Percentiles rank a stretch among this genome's conserved stretches.
These are phyloP conservation scores for Tenthredo notha DNA, from an alignment of 2,888 invertebrate species.

Conservation along the genomic window DNA sequence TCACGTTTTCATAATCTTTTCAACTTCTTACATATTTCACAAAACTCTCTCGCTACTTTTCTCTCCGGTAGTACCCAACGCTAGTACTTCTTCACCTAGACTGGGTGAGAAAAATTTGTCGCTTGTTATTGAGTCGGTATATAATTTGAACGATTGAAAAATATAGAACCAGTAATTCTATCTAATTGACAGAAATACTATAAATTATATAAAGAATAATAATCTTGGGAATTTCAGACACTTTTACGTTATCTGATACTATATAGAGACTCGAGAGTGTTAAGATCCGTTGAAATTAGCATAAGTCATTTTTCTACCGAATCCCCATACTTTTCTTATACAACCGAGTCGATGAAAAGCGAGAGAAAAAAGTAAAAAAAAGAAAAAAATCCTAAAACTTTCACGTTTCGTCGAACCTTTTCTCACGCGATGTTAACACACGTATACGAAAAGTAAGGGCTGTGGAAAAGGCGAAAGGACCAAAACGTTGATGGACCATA, in stretches of 20 bases:
- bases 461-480: conserved; percentile 3
- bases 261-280: not conserved
- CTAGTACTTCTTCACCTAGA: not conserved
- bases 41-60: not conserved
- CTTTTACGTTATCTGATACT: not conserved
- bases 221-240: not conserved
- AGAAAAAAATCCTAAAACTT: not conserved
- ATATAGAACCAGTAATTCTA: too few relatives aligned
- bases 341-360: too few relatives aligned
- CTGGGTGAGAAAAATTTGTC: not conserved
- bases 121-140: not conserved
- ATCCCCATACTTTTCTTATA: too few relatives aligned
- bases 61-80: not conserved
- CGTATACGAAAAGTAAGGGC: not conserved
- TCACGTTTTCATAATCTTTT: conserved; percentile 39
- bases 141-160: not conserved
- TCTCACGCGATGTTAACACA: not conserved
- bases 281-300: not conserved
- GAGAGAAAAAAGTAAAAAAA: not conserved
- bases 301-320: not conserved
- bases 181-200: too few relatives aligned
- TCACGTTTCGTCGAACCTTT: conserved; percentile 10
- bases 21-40: conserved; percentile 49
- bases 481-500: conserved; percentile 43
- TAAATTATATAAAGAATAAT: not conserved